phyloP scores from a whole-genome alignment of 2,797 vertebrate genomes.

The Cephalopachus bancanus region DNA sequence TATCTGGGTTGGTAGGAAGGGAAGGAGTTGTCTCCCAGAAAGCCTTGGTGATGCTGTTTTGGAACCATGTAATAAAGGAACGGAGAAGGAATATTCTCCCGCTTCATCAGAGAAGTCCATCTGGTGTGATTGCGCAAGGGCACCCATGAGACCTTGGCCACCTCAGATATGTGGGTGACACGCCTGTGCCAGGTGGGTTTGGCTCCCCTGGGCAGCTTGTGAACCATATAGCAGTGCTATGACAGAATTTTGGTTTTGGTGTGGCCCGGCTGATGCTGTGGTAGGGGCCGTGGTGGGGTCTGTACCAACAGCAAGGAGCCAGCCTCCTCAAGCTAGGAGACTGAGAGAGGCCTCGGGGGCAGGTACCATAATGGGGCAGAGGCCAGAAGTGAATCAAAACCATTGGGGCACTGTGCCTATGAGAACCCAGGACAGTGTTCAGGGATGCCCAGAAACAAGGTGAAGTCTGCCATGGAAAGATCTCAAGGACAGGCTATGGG shows the following conservation, averaged over 20 bases:
- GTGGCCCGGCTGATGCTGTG: not conserved
- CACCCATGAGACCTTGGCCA: too few species aligned
- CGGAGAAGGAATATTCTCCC: not conserved
- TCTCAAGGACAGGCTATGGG: not conserved
- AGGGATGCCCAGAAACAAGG: not conserved
- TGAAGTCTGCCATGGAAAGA: not conserved
- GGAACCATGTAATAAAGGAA: not conserved
- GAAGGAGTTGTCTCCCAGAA: not conserved
- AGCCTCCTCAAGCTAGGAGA: not conserved
- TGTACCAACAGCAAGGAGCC: not conserved
- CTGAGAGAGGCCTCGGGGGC: not conserved
- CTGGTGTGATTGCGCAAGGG: too few species aligned
- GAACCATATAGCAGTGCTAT: too few species aligned
- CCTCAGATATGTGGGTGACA: not conserved
- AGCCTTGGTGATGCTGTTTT: not conserved
- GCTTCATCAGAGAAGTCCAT: not conserved
- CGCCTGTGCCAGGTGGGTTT: fast-evolving
- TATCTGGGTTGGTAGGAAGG: not conserved
- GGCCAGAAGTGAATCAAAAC: fast-evolving
- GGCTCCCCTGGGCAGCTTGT: not conserved
- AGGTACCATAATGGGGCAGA: too few species aligned
- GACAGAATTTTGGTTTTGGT: not conserved
- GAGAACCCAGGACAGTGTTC: not conserved
- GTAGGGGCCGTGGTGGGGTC: not conserved
- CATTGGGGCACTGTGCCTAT: too few species aligned